Conservation (phyloP, 2,113 vertebrate species). For the Capreolus pygargus region DNA sequence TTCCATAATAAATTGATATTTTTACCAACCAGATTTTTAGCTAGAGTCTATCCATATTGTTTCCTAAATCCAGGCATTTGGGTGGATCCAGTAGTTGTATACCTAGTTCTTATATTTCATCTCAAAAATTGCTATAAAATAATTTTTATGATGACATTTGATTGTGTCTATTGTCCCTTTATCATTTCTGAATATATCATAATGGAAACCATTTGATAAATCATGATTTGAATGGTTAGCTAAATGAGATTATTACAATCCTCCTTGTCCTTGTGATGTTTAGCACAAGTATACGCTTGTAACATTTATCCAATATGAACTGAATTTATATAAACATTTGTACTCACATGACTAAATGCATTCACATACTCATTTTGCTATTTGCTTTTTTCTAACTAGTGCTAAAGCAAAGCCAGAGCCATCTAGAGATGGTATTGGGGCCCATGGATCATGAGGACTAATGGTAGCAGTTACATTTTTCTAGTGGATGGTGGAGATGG, state of each 20-base stretch:
- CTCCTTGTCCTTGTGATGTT: not conserved
- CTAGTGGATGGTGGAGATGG: not conserved
- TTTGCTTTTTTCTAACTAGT: not conserved
- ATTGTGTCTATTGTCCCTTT: not conserved
- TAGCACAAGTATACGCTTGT: not conserved
- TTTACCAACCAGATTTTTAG: not conserved
- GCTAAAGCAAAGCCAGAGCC: not conserved
- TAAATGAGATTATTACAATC: not conserved
- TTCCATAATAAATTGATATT: not conserved
- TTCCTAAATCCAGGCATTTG: not conserved
- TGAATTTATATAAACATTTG: not conserved
- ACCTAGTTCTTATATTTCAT: not conserved
- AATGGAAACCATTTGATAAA: not conserved
- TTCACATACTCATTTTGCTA: not conserved
- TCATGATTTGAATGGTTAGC: not conserved
- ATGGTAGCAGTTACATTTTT: not conserved
- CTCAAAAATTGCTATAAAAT: not conserved
- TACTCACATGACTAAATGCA: not conserved
- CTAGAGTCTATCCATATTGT: not conserved
- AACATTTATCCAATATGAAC: not conserved
- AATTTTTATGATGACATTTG: not conserved
- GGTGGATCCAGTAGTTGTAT: not conserved
- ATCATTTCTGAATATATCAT: not conserved
- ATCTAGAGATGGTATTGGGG: accelerated
- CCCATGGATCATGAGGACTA: accelerated